These are phyloP conservation scores for Bombus turneri DNA, from an alignment of 1,140 invertebrate genomes.

Conservation along the genomic window DNA sequence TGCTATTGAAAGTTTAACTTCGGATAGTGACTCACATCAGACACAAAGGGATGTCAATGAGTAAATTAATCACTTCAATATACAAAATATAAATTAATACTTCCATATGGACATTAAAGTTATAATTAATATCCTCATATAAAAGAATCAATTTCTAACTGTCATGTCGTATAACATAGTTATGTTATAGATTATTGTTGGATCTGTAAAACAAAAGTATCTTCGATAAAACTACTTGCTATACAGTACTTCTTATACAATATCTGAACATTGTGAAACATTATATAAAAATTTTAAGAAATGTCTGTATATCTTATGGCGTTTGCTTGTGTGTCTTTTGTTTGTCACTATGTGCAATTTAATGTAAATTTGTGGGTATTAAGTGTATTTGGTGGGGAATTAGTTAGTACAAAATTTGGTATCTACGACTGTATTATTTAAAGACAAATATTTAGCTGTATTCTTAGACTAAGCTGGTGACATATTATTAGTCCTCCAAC, in stretches of 20 bases:
- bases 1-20: conserved; percentile 73
- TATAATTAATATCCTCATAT: conserved; percentile 42
- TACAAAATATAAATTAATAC: conserved; percentile 36
- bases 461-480: conserved; percentile 45
- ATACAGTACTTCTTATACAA: conserved; percentile 22
- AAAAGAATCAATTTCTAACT: conserved; percentile 36
- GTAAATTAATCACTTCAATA: conserved; percentile 60
- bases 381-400: conserved; percentile 39
- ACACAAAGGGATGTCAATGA: conserved; percentile 72
- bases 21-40: conserved; percentile 74
- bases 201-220: conserved; percentile 37
- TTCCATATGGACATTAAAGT: conserved; percentile 46
- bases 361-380: conserved; percentile 43
- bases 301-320: conserved; percentile 1
- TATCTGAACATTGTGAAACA: conserved; percentile 5
- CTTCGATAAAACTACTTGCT: conserved; percentile 14
- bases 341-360: conserved; percentile 38
- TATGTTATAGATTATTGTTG: conserved; percentile 46
- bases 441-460: conserved; percentile 54
- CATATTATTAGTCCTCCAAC: conserved; percentile 13
- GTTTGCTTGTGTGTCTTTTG: conserved; percentile 25
- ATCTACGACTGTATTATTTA: conserved; percentile 54
- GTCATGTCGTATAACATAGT: conserved; percentile 6
- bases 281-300: conserved; percentile 19
- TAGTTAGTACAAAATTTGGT: conserved; percentile 67